Evolutionary conservation across 2,797 vertebrate species (phyloP).

Genomic region (Melanotaenia boesemani): DNA sequence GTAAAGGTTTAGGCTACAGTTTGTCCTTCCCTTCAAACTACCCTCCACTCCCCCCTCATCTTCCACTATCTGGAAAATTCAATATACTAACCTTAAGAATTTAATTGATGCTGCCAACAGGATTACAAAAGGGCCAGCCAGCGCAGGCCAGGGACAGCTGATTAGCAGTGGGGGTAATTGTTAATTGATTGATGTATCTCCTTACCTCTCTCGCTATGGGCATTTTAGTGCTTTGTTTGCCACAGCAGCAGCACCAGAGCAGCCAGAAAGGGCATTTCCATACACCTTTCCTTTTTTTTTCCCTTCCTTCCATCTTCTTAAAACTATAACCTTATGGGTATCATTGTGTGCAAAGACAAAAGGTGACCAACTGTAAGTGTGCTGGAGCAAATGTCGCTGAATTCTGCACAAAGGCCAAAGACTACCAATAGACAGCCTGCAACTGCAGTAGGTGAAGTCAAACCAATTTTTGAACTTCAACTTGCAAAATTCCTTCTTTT

Average conservation of each 20-base stretch:
- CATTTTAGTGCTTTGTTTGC: conserved; percentile 80
- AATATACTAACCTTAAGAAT: conserved; percentile 91
- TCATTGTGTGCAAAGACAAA: conserved; percentile 77
- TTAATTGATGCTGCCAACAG: conserved; percentile 87
- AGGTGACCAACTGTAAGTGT: conserved; percentile 38
- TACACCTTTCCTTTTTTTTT: conserved; percentile 59
- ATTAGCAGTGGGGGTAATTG: conserved; percentile 89
- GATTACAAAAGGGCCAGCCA: conserved; percentile 78
- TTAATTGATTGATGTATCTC: conserved; percentile 88
- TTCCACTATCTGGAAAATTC: conserved; percentile 83
- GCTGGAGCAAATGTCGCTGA: conserved; percentile 63
- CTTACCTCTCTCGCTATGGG: conserved; percentile 78
- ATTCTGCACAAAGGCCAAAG: conserved; percentile 36
- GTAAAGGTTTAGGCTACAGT: conserved; percentile 77
- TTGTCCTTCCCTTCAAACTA: conserved; percentile 72
- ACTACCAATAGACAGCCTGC: conserved; percentile 30
- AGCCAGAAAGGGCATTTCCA: conserved; percentile 80
- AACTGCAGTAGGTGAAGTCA: conserved; percentile 22
- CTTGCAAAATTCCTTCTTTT: background rate
- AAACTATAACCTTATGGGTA: conserved; percentile 40
- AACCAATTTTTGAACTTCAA: conserved; percentile 1
- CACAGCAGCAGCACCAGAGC: conserved; percentile 40
- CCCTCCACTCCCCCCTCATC: conserved; percentile 41
- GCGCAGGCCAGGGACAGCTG: conserved; percentile 82
- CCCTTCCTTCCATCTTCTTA: background rate